These are phyloP conservation scores for Nibea albiflora DNA, from an alignment of 2,113 vertebrate species.

Conservation along the genomic window DNA sequence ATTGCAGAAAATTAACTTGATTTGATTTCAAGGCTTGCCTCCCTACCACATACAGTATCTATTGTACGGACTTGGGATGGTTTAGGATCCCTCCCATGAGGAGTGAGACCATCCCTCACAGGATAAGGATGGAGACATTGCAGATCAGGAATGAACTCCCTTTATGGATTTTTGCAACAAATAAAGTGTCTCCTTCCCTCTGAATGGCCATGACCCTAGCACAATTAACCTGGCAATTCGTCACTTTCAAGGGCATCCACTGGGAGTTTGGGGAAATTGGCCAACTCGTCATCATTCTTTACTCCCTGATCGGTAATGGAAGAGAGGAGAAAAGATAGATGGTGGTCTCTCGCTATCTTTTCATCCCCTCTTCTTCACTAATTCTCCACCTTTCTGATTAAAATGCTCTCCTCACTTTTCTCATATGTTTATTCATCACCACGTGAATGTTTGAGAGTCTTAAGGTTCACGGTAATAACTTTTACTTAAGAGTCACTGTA, in stretches of 20 bases:
- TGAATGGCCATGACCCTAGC: constrained; percentile 68
- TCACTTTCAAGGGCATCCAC: constrained; percentile 75
- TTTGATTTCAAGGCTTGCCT: constrained; percentile 34
- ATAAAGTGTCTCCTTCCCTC: constrained; percentile 71
- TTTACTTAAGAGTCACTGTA: constrained; percentile 50
- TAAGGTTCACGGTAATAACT: not conserved
- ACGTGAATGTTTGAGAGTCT: not conserved
- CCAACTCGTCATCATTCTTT: constrained; percentile 68
- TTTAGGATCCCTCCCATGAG: constrained; percentile 48
- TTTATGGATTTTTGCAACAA: constrained; percentile 77
- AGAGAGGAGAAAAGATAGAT: constrained; percentile 45
- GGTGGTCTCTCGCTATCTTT: constrained; percentile 17
- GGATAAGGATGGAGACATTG: constrained; percentile 31
- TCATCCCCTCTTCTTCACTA: not conserved
- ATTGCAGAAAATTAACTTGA: constrained; percentile 53
- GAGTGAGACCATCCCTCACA: constrained; percentile 55
- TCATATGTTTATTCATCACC: not conserved
- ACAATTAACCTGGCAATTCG: constrained; percentile 73
- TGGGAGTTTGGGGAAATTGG: constrained; percentile 66
- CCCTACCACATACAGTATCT: constrained; percentile 37
- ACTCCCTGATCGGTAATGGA: constrained; percentile 55
- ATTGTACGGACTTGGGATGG: constrained; percentile 33
- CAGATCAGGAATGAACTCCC: constrained; percentile 67
- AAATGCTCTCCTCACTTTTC: not conserved
- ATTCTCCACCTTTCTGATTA: not conserved